phyloP scores from a whole-genome alignment of 2,113 vertebrate species.

The Lepidiolamprologus cunningtoni region DNA sequence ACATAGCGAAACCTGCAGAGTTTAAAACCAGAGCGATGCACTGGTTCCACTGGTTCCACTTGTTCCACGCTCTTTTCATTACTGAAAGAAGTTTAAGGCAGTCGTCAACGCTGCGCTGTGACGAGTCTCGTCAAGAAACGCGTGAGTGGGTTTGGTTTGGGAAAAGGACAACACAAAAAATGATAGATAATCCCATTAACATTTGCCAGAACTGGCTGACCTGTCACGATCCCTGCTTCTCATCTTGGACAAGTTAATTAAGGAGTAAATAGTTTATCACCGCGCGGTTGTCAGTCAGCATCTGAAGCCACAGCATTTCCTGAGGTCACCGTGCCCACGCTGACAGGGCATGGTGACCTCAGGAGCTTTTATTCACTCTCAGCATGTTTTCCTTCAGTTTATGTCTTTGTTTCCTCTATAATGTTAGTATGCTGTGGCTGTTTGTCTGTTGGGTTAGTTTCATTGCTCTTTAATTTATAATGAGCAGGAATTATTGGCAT shows the following conservation, averaged over 20 bases:
- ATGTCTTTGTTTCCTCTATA: background rate
- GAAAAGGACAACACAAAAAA: background rate
- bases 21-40: background rate
- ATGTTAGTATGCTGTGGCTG: background rate
- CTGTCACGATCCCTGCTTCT: background rate
- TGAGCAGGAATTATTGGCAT: background rate
- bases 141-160: background rate
- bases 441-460: background rate
- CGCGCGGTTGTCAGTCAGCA: background rate
- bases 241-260: background rate
- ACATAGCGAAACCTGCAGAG: background rate
- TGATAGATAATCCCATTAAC: background rate
- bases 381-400: background rate
- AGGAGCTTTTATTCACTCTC: background rate
- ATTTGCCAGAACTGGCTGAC: background rate
- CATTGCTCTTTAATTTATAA: background rate
- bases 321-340: background rate
- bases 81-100: background rate
- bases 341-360: background rate
- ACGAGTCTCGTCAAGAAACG: background rate
- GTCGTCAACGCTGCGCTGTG: background rate
- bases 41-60: background rate
- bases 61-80: background rate
- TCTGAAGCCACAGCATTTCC: background rate
- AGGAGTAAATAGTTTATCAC: background rate